Base-by-base conservation (phyloP, 2,888 invertebrate genomes). In the Pristionchus japonicus region DNA sequence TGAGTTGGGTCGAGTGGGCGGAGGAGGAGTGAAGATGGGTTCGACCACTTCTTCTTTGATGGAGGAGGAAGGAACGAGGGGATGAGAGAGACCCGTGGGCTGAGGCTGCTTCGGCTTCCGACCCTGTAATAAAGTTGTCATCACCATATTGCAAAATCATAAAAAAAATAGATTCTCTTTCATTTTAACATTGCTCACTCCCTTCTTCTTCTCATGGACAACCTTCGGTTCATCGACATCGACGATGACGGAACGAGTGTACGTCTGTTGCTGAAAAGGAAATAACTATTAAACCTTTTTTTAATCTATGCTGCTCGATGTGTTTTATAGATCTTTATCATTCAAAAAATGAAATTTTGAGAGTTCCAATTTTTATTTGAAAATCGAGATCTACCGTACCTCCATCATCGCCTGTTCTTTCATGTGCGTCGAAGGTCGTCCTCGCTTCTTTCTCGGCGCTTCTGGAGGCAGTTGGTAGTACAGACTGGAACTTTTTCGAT, bases 361-460 rank as follows among this genome's bases (percentile, higher is more conserved):
- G 49, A n/a, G n/a, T n/a, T n/a, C n/a, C n/a, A n/a, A n/a, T 49
- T 49, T 49, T 64, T 3, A 27, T 17, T 70, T 70, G 7, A 6
- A 31, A 23, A 40, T 77, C 47, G 47, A 27, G 6, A n/a, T 4
- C 34, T 80, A 1, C 27, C 43, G 11, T 49, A 49, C 57, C 57
- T 83, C 34, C 13, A 83, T 23, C 52, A 34, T 49, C 23, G 43
- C 47, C 15, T 77, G 77, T 31, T 57, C 87, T 47, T 61, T 57
- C n/a, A 61, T 61, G 11, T 37, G 34, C 1, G 77, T 11, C 13
- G 87, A 87, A 4, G 87, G 87, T 1, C 87, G 34, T 1, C 87
- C 87, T 1, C 87, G 77, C 87, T 87, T 87, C 80, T 80, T 87
- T 47, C 80, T 87, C 52, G 64, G 57, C n/a, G 87, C 43, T n/a